phyloP scores from a whole-genome alignment of 37 sponge, comb jelly and placozoan genomes.

The Oopsacas minuta region DNA sequence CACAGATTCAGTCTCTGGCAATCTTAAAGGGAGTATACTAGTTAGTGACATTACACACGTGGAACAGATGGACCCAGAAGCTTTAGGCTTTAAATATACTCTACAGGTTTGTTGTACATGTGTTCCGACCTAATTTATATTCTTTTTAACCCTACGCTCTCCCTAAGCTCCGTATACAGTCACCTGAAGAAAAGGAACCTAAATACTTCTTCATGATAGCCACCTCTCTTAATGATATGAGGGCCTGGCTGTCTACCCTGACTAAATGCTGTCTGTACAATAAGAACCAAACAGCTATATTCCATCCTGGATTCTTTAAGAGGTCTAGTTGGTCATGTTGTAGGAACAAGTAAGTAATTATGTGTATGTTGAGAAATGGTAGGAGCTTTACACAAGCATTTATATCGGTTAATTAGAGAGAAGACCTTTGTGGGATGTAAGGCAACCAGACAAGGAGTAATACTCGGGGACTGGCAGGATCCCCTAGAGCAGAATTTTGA shows the following conservation, averaged over 20 bases:
- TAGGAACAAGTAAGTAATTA: slow-evolving; percentile 22
- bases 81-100: slow-evolving; percentile 70
- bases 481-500: slow-evolving; percentile 89
- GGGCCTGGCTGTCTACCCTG: slow-evolving; percentile 85
- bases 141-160: too few relatives aligned
- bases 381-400: too few relatives aligned
- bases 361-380: not conserved
- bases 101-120: slow-evolving; percentile 36
- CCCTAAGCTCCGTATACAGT: not conserved
- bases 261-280: slow-evolving; percentile 82
- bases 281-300: slow-evolving; percentile 55
- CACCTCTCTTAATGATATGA: slow-evolving; percentile 71
- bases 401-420: not conserved
- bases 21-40: slow-evolving; percentile 29
- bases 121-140: too few relatives aligned
- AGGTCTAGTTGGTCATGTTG: slow-evolving; percentile 87
- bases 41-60: slow-evolving; percentile 59
- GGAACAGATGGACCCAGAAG: slow-evolving; percentile 69
- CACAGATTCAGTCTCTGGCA: not conserved
- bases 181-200: not conserved
- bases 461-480: slow-evolving; percentile 94
- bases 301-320: slow-evolving; percentile 78
- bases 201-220: slow-evolving; percentile 31
- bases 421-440: slow-evolving; percentile 62
- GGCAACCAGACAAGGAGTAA: slow-evolving; percentile 59